Percentiles rank a stretch among this genome's conserved stretches.
These are phyloP conservation scores for Brachyhypopomus gauderio DNA, from an alignment of 2,113 vertebrate genomes.

Conservation along the genomic window DNA sequence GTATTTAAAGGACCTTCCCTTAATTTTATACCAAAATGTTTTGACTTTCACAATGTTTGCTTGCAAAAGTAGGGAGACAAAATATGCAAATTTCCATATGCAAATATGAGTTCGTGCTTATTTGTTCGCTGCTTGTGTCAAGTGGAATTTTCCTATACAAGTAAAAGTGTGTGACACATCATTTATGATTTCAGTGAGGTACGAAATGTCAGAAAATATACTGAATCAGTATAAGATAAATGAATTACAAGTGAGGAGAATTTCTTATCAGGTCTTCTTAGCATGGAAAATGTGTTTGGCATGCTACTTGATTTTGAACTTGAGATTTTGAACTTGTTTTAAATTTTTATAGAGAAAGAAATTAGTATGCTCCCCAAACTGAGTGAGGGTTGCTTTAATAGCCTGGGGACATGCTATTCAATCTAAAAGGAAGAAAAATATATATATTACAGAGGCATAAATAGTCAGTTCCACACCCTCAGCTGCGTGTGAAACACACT, in stretches of 20 bases:
- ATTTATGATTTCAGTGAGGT: background rate
- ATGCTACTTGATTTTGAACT: slow-evolving; percentile 39
- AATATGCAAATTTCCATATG: background rate
- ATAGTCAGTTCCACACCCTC: slow-evolving; percentile 17
- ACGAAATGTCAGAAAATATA: background rate
- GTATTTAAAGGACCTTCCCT: background rate
- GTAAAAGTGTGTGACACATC: background rate
- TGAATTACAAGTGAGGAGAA: slow-evolving; percentile 27
- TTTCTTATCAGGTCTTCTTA: slow-evolving; percentile 20
- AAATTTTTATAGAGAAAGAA: slow-evolving; percentile 54
- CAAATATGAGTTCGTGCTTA: background rate
- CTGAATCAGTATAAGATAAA: background rate
- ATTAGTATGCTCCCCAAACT: slow-evolving; percentile 52
- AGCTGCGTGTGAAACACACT: slow-evolving; percentile 12
- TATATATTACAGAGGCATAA: slow-evolving; percentile 27
- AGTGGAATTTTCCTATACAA: background rate
- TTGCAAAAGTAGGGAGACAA: too few species aligned
- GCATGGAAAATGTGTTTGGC: background rate
- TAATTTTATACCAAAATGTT: background rate
- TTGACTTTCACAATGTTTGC: background rate
- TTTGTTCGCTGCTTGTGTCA: too few species aligned
- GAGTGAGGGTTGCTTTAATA: slow-evolving; percentile 33
- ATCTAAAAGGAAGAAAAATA: slow-evolving; percentile 22
- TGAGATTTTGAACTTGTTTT: slow-evolving; percentile 43
- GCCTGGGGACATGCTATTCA: slow-evolving; percentile 30